A percentile compares a stretch with the other conserved stretches of the same genome.
phyloP scores from a whole-genome alignment of 2,113 vertebrate genomes.

The Colius striatus region DNA sequence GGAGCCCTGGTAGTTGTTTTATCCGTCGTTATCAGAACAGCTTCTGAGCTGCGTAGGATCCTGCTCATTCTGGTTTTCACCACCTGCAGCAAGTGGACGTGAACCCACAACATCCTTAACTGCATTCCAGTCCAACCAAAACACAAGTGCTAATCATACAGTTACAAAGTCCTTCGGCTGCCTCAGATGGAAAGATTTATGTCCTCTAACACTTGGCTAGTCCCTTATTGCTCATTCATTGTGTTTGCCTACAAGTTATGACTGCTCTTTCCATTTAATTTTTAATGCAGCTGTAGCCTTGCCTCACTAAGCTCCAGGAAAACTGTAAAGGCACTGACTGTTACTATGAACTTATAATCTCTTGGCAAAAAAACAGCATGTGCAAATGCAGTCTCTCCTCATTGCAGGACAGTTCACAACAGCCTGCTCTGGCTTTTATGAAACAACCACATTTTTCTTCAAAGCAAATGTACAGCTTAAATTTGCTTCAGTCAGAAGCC shows the following conservation, averaged over 20 bases:
- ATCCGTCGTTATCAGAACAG: not conserved
- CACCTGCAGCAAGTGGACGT: slow-evolving; percentile 22
- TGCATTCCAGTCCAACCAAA: slow-evolving; percentile 58
- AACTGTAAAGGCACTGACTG: slow-evolving; percentile 34
- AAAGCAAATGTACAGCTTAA: not conserved
- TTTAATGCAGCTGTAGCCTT: slow-evolving; percentile 23
- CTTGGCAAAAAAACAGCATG: not conserved
- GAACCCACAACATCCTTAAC: slow-evolving; percentile 50
- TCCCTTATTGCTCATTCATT: slow-evolving; percentile 41
- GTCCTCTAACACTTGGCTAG: slow-evolving; percentile 37
- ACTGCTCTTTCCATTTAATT: slow-evolving; percentile 55
- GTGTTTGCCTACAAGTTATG: slow-evolving; percentile 57
- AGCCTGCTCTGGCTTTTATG: not conserved
- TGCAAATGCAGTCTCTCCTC: not conserved
- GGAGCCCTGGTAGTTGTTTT: not conserved
- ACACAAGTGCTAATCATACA: not conserved
- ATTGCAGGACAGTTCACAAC: not conserved
- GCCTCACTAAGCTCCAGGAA: slow-evolving; percentile 21
- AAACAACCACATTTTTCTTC: not conserved
- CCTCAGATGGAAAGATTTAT: slow-evolving; percentile 53
- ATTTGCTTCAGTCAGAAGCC: not conserved
- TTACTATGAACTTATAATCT: slow-evolving; percentile 20
- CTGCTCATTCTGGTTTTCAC: slow-evolving; percentile 52
- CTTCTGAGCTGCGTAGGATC: not conserved
- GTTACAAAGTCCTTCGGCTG: slow-evolving; percentile 59